phyloP scores from a whole-genome alignment of 2,113 vertebrate species.

The Haplochromis vanheusdeni region DNA sequence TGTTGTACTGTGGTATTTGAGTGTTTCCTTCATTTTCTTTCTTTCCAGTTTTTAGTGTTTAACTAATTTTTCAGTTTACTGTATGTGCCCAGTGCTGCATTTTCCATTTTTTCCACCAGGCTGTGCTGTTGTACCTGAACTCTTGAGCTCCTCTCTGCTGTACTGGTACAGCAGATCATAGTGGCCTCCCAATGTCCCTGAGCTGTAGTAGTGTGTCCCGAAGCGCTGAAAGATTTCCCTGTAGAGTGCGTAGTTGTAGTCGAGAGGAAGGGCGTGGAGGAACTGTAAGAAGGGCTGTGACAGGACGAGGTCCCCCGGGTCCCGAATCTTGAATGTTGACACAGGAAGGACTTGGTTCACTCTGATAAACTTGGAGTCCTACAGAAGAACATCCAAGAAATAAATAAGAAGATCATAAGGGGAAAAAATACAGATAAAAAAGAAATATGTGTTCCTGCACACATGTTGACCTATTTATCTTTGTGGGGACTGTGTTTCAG shows the following conservation, averaged over 20 bases:
- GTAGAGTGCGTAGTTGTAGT: conserved; percentile 89
- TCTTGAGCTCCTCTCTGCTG: conserved; percentile 75
- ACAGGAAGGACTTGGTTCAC: conserved; percentile 82
- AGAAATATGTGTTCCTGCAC: neutral
- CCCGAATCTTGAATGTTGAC: conserved; percentile 79
- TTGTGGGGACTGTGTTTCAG: neutral
- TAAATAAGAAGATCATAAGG: neutral
- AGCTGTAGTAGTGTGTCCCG: conserved; percentile 88
- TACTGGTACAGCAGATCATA: conserved; percentile 93
- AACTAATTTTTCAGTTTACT: neutral
- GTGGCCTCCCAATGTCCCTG: conserved; percentile 81
- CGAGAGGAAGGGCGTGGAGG: conserved; percentile 81
- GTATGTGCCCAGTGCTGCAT: neutral
- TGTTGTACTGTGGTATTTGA: neutral
- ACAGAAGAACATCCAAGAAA: neutral
- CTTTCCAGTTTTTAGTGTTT: neutral
- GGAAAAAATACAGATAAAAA: neutral
- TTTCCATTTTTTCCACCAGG: neutral
- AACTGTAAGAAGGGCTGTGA: conserved; percentile 80
- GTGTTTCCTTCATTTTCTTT: neutral
- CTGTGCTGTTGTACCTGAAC: conserved; percentile 69
- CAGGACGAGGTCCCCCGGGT: conserved; percentile 71
- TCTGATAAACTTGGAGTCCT: conserved; percentile 85
- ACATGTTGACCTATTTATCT: neutral
- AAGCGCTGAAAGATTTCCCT: conserved; percentile 86